Evolutionary conservation across 1,140 invertebrate genomes (phyloP), one percentile per base, ranked within the genome.

Genomic region (Pteromalus puparum): DNA sequence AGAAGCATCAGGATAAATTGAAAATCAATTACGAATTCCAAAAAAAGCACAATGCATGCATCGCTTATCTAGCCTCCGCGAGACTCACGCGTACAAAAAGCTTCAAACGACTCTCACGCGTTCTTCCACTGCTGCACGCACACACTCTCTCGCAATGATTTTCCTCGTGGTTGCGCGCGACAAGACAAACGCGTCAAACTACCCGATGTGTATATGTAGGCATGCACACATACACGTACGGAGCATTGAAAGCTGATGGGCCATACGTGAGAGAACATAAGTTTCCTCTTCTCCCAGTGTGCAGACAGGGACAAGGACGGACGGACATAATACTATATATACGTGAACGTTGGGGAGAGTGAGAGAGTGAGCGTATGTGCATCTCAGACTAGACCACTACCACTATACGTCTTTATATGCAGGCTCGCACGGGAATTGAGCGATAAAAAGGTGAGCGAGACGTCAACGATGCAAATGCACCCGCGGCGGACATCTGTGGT

Each of bases 211-310:
- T 42, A 1, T 74, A 74, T 74, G 38, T 18, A n/a, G 1, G 15
- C 12, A 38, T 38, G 21, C 34, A n/a, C 18, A 74, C 18, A n/a
- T 13, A 9, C 6, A 1, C 72, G 72, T 18, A 38, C 72, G 21
- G 21, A 1, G 26, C 30, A 76, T 76, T 76, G 74, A 76, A 38
- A 48, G 26, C 42, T 76, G 74, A 76, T 28, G 74, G 74, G n/a
- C 42, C 74, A 48, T 76, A 48, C 75, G 75, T 65, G 75, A 77
- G 75, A 77, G 48, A 77, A 77, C 75, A 77, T 65, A 65, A 61
- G 75, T 77, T 65, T 30, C 75, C 48, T 53, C 53, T 21, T 77
- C 46, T 53, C 28, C 48, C 26, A 34, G 53, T 12, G 75, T 34
- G 34, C 72, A 34, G 75, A 65, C 46, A 30, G 46, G 53, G 24